Base-by-base conservation (phyloP, 2,888 invertebrate genomes). In the Euclidia mi region DNA sequence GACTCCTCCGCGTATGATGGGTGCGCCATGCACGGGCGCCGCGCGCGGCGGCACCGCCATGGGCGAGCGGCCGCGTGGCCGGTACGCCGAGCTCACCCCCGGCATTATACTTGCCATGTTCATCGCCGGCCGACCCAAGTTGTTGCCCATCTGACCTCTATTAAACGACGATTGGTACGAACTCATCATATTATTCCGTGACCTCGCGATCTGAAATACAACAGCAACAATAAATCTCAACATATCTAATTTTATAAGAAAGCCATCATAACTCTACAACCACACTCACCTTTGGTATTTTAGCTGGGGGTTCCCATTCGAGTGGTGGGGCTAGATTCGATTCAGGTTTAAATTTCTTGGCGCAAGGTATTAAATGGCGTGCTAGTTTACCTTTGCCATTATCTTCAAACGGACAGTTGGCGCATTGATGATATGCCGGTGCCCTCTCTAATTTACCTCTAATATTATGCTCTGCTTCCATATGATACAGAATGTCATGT, bases 281-380 rank as follows among this genome's bases (percentile, higher is more conserved):
- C 9, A 88, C 83, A 37, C 6, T 49, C 78, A 97, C 95, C 92
- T 97, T 96, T 61, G 98, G 98, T 90, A 98, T 98, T 90, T 98
- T 98, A 2, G 98, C 98, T 0, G 98, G 98, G 0, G 98, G 98
- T 82, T 98, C 98, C 98, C 98, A 98, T 82, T 98, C 98, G 0
- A 96, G 91, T 0, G 98, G 98, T 3, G 98, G 98, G 70, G 97
- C 96, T 75, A 98, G 94, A 91, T 99, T 99, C 40, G 96, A 92
- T 67, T 98, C 98, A 0, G 98, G 97, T 85, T 98, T 97, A 90
- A 98, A 99, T 84, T 98, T 98, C 89, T 98, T 98, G 35, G 96
- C 96, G 89, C 99, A 99, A 1, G 98, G 97, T 58, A 97, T 96
- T 67, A 97, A 95, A 94, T 99, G 99, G 32, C 98, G 96, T 0